phyloP scores from a whole-genome alignment of 2,113 vertebrate genomes.

The Brachypteracias leptosomus region DNA sequence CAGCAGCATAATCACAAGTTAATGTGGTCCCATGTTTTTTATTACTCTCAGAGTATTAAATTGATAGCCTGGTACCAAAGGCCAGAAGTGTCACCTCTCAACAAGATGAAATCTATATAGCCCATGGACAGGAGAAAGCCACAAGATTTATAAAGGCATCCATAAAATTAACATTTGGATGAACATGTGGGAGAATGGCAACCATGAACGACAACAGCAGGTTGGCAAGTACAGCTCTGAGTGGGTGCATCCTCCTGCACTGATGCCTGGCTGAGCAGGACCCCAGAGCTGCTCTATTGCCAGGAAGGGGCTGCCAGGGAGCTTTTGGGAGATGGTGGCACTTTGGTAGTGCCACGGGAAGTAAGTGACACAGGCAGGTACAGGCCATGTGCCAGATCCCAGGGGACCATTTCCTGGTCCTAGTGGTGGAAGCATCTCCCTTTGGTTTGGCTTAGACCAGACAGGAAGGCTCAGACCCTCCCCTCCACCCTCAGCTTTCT shows the following conservation, averaged over 20 bases:
- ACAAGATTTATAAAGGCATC: slow-evolving; percentile 69
- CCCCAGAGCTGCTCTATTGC: rapidly evolving
- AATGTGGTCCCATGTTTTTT: slow-evolving; percentile 1
- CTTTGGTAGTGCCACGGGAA: neutral
- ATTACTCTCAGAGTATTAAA: slow-evolving; percentile 46
- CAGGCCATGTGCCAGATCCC: neutral
- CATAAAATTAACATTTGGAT: slow-evolving; percentile 71
- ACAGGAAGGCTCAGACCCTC: neutral
- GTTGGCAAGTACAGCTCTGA: neutral
- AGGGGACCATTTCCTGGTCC: neutral
- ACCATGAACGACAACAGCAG: neutral
- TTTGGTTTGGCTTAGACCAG: neutral
- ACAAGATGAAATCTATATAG: slow-evolving; percentile 69
- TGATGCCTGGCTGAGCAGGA: neutral
- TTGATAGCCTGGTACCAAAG: slow-evolving; percentile 69
- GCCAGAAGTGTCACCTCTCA: slow-evolving; percentile 72
- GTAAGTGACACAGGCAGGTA: neutral
- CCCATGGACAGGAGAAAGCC: neutral
- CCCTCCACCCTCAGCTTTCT: neutral
- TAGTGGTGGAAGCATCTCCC: neutral
- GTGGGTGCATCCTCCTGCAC: neutral
- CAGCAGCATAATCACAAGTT: neutral
- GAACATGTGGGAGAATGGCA: neutral
- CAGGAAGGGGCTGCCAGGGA: neutral
- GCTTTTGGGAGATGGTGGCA: neutral